phyloP scores from a whole-genome alignment of 2,888 invertebrate genomes.

The Malachius bipustulatus region DNA sequence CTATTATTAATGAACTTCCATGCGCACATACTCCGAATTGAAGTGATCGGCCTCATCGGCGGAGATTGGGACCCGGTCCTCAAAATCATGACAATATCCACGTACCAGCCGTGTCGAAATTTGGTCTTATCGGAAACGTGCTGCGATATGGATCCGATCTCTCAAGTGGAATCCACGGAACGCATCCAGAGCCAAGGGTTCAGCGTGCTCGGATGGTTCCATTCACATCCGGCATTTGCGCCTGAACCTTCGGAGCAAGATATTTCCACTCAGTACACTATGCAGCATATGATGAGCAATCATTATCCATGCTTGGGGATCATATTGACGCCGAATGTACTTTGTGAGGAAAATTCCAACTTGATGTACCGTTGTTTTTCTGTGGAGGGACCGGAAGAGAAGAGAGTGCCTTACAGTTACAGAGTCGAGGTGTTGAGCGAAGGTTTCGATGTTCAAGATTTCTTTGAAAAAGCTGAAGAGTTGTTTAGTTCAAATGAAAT shows the following conservation, averaged over 20 bases:
- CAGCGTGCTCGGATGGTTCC: slow-evolving; percentile 60
- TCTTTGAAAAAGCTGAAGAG: too few species aligned
- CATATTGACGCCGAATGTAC: slow-evolving; percentile 54
- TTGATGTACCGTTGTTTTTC: too few species aligned
- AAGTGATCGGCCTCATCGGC: slow-evolving; percentile 65
- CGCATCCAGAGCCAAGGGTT: slow-evolving; percentile 38
- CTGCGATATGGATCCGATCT: slow-evolving; percentile 69
- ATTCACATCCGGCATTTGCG: slow-evolving; percentile 63
- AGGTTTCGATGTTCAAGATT: too few species aligned
- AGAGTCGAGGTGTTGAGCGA: too few species aligned
- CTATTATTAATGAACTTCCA: slow-evolving; percentile 58
- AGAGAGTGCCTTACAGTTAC: too few species aligned
- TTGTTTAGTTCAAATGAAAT: too few species aligned
- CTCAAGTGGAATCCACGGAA: slow-evolving; percentile 51
- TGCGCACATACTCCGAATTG: slow-evolving; percentile 54
- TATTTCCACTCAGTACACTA: slow-evolving; percentile 50
- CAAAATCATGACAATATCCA: slow-evolving; percentile 36
- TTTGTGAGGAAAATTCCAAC: too few species aligned
- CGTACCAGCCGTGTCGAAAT: slow-evolving; percentile 54
- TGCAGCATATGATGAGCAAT: slow-evolving; percentile 45
- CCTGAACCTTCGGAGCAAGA: slow-evolving; percentile 59
- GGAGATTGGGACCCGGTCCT: slow-evolving; percentile 38
- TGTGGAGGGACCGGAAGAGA: too few species aligned
- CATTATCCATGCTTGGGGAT: slow-evolving; percentile 49
- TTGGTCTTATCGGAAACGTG: slow-evolving; percentile 51